Evolutionary conservation across 1,140 invertebrate species (phyloP).

Genomic region (Eubasilissa regina): DNA sequence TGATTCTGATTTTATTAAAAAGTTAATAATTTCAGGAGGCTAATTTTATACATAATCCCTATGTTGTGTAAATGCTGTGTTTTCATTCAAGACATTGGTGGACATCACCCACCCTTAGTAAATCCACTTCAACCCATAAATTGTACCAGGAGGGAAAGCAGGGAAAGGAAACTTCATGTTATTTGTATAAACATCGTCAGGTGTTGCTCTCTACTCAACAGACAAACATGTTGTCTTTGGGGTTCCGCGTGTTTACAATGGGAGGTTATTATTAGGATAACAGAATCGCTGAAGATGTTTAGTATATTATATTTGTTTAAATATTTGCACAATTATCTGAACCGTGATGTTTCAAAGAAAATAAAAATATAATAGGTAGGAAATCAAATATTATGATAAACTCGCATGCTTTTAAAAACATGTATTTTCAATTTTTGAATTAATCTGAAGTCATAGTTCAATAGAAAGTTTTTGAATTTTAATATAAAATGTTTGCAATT

Average conservation of each 20-base stretch:
- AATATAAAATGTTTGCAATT: no score
- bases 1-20: no score
- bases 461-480: no score
- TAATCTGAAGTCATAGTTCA: no score
- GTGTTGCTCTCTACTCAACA: conserved; percentile 46
- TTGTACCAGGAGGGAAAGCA: conserved; percentile 27
- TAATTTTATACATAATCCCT: no score
- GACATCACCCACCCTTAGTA: conserved; percentile 17
- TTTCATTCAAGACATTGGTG: not conserved
- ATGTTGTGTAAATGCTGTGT: no score
- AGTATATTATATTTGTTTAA: conserved; percentile 24
- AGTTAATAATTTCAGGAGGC: no score
- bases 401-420: no score
- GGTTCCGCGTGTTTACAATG: conserved; percentile 32
- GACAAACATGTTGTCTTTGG: conserved; percentile 55
- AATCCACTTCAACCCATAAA: conserved; percentile 29
- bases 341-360: not conserved
- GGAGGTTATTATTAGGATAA: conserved; percentile 48
- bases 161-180: conserved; percentile 33
- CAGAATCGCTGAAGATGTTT: conserved; percentile 39
- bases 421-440: no score
- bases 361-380: no score
- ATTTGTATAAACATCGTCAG: conserved; percentile 51
- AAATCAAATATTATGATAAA: no score
- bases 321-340: conserved; percentile 33